These are phyloP conservation scores for Probaryconus sp. DNA, from an alignment of 1,140 invertebrate genomes.

Conservation along the genomic window DNA sequence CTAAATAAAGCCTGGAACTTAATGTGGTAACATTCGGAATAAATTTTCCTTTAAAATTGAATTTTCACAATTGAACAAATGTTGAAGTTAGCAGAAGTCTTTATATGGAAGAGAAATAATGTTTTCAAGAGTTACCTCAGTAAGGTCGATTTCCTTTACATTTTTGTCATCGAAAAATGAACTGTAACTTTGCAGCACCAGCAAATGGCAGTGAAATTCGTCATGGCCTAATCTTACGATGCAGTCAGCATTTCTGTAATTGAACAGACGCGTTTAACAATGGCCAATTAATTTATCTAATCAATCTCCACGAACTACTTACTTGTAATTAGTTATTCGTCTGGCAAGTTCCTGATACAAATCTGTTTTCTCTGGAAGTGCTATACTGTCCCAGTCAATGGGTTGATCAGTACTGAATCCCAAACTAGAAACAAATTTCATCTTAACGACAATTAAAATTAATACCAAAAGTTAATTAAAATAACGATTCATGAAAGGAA, in stretches of 20 bases:
- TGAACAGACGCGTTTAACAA: constrained; percentile 33
- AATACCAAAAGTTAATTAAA: background rate
- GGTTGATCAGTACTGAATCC: constrained; percentile 77
- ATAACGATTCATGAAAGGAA: background rate
- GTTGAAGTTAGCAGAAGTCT: no score
- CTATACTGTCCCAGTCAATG: constrained; percentile 79
- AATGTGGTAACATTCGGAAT: no score
- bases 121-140: constrained; percentile 70
- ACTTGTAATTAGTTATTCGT: constrained; percentile 80
- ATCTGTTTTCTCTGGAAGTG: constrained; percentile 80
- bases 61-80: no score
- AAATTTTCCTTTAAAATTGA: no score
- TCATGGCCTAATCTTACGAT: constrained; percentile 79
- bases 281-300: no score
- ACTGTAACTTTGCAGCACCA: constrained; percentile 82
- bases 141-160: constrained; percentile 77
- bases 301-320: no score
- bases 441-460: constrained; percentile 3
- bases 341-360: constrained; percentile 78
- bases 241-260: constrained; percentile 80
- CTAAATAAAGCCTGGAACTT: no score
- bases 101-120: no score
- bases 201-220: constrained; percentile 80
- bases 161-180: constrained; percentile 79
- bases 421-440: constrained; percentile 68